A percentile compares a stretch with the other conserved stretches of the same genome.
Evolutionary conservation across 2,888 invertebrate genomes (phyloP).

Genomic region (Caenorhabditis drosophilae): DNA sequence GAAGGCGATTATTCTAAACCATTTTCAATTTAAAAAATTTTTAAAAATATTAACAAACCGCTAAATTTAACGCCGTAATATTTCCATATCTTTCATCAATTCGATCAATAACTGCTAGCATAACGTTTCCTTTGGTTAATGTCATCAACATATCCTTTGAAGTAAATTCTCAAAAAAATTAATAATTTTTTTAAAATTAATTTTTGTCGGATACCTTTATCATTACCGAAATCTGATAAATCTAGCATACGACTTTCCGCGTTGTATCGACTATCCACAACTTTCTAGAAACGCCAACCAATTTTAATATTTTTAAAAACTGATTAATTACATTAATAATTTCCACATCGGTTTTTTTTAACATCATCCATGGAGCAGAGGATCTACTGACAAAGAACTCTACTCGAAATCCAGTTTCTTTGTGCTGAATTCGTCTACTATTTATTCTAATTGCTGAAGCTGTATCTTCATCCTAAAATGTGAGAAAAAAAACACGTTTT

Average conservation of each 20-base stretch:
- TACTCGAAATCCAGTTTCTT: slow-evolving; percentile 38
- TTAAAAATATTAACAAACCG: slow-evolving; percentile 27
- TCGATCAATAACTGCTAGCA: slow-evolving; percentile 57
- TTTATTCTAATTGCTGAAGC: slow-evolving; percentile 51
- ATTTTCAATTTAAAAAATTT: slow-evolving; percentile 1
- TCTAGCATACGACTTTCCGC: slow-evolving; percentile 54
- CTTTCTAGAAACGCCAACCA: slow-evolving; percentile 50
- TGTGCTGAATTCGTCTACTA: slow-evolving; percentile 51
- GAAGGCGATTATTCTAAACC: slow-evolving; percentile 57
- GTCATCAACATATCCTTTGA: slow-evolving; percentile 40
- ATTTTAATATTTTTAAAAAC: slow-evolving; percentile 1
- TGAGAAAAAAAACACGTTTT: not conserved
- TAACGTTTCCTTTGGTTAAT: slow-evolving; percentile 60
- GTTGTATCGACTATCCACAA: slow-evolving; percentile 55
- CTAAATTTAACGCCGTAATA: slow-evolving; percentile 54
- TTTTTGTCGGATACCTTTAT: too few relatives aligned
- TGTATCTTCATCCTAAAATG: slow-evolving; percentile 36
- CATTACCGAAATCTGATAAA: slow-evolving; percentile 54
- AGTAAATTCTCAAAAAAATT: slow-evolving; percentile 43
- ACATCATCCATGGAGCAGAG: slow-evolving; percentile 42
- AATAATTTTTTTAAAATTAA: too few relatives aligned
- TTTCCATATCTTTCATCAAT: slow-evolving; percentile 56
- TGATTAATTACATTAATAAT: slow-evolving; percentile 30
- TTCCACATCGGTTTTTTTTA: slow-evolving; percentile 36
- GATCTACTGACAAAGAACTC: slow-evolving; percentile 31